Percentiles rank a stretch among this genome's conserved stretches.
phyloP scores from a whole-genome alignment of 2,113 vertebrate species.

The Larimichthys crocea region DNA sequence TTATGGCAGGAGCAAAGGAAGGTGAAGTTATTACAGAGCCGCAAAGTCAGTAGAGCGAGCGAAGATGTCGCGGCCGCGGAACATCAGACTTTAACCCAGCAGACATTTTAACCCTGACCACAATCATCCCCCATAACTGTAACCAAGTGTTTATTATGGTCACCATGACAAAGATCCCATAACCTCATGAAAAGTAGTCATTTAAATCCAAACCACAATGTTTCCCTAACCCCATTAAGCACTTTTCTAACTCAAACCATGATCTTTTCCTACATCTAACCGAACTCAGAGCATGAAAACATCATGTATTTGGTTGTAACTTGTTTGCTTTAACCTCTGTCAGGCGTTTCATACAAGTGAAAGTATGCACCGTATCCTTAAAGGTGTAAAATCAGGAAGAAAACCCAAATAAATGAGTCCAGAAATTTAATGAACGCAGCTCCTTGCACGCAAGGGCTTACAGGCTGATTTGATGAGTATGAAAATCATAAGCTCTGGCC shows the following conservation, averaged over 20 bases:
- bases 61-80: not conserved
- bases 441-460: not conserved
- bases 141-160: not conserved
- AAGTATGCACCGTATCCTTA: not conserved
- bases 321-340: not conserved
- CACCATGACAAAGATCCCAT: not conserved
- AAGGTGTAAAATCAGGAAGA: not conserved
- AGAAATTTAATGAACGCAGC: not conserved
- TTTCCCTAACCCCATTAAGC: not conserved
- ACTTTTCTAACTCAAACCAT: not conserved
- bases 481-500: not conserved
- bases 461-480: not conserved
- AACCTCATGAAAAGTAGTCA: not conserved
- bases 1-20: not conserved
- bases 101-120: not conserved
- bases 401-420: not conserved
- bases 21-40: not conserved
- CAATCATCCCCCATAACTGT: not conserved
- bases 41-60: not conserved
- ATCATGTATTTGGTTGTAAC: not conserved
- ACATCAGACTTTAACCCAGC: not conserved
- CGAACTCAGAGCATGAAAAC: not conserved
- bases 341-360: not conserved
- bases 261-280: too few relatives aligned
- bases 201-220: not conserved